Conservation (phyloP, 2,888 invertebrate species). For the Phytoseiulus persimilis region DNA sequence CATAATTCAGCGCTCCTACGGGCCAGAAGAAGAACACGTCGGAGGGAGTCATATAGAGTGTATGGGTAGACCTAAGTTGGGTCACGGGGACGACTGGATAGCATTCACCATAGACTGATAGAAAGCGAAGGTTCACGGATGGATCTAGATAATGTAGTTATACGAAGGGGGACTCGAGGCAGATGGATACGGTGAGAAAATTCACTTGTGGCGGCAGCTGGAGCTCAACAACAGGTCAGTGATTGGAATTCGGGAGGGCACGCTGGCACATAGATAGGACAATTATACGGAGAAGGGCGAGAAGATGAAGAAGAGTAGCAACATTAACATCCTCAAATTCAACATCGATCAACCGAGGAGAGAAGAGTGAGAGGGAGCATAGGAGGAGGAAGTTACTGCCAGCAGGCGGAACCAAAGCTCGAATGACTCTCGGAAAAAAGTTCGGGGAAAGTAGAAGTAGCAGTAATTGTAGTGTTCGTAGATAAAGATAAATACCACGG, state of each 20-base stretch:
- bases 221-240: not conserved
- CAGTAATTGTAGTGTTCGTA: not conserved
- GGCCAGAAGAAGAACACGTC: too few relatives aligned
- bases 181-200: not conserved
- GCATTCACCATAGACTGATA: too few relatives aligned
- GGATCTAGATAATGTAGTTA: not conserved
- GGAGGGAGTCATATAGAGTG: too few relatives aligned
- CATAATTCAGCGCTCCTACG: too few relatives aligned
- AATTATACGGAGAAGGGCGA: not conserved
- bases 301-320: not conserved
- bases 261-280: not conserved
- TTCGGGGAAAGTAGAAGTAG: not conserved
- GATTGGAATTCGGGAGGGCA: not conserved
- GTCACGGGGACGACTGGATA: too few relatives aligned
- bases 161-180: not conserved
- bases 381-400: not conserved
- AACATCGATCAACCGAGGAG: not conserved
- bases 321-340: not conserved
- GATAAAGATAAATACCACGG: conserved; percentile 32
- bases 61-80: too few relatives aligned
- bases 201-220: not conserved
- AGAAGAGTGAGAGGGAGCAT: not conserved
- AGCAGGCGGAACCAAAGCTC: not conserved
- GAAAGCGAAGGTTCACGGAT: too few relatives aligned
- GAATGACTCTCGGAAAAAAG: not conserved